Evolutionary conservation across 1,140 invertebrate species (phyloP).

Genomic region (Drosophila murphyi): DNA sequence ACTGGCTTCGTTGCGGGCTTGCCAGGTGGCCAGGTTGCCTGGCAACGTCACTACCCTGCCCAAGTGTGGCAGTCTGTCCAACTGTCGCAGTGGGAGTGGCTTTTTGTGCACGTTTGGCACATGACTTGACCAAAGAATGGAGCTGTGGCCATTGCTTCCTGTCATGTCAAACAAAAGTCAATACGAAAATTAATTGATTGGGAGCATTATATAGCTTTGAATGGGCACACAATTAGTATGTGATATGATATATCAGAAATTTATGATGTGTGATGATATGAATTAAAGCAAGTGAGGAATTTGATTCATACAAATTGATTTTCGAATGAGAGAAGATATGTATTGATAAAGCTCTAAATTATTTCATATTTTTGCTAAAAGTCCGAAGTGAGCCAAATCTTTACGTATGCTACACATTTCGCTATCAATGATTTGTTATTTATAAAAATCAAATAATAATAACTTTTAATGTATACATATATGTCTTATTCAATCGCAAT

Average conservation of each 20-base stretch:
- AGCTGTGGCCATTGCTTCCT: conserved; percentile 37
- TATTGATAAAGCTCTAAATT: background rate
- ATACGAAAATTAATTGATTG: conserved; percentile 64
- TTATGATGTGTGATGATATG: background rate
- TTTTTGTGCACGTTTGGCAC: conserved; percentile 18
- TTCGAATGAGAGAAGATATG: no score
- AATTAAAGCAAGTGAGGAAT: background rate
- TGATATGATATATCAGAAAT: background rate
- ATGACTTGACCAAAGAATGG: conserved; percentile 47
- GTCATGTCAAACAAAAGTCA: conserved; percentile 39
- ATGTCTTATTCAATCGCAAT: background rate
- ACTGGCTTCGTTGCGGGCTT: background rate
- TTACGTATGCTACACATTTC: no score
- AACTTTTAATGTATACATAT: background rate
- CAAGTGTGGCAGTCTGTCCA: conserved; percentile 2
- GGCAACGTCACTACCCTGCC: conserved; percentile 2
- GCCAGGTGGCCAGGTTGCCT: conserved; percentile 4
- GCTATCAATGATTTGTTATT: no score
- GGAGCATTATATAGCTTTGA: conserved; percentile 57
- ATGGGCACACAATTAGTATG: background rate
- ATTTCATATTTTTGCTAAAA: background rate
- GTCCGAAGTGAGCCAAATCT: no score
- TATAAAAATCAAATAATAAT: background rate
- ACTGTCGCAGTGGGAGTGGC: conserved; percentile 26
- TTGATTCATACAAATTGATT: background rate